Evolutionary conservation across 2,888 invertebrate species (phyloP), one percentile per base, ranked within the genome.

Genomic region (Meta bourneti): DNA sequence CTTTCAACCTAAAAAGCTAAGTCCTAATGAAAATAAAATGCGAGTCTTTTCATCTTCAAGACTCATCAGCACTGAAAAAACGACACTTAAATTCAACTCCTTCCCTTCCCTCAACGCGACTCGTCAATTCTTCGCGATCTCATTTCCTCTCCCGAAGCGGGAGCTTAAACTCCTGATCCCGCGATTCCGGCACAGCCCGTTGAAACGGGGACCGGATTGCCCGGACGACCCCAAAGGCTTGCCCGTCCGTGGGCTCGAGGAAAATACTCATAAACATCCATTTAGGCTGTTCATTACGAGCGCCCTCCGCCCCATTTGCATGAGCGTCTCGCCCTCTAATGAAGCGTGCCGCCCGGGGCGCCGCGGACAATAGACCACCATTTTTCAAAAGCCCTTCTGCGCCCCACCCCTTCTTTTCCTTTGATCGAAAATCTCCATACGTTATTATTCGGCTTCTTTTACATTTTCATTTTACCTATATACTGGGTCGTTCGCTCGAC

Each of bases 211-310:
- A 77, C 16, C 16, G 19, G 77, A 52, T 51, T 61, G 80, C 19
- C 52, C 34, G 34, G 34, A 34, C 52, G 77, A 80, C 61, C 80
- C 80, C 61, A 83, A 83, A 83, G 83, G 83, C 77, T 86, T 78
- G 71, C 19, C 19, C 52, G 49, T 69, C 61, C 77, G 11, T 13
- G 49, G 11, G 48, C 9, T 49, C 48, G 78, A 72, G 84, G 90
- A 61, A 90, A 87, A 87, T 78, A 61, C 87, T 87, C 91, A 91
- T 91, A 91, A 91, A 91, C 91, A 91, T 91, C 91, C 82, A 91
- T 91, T 91, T 87, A 86, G 87, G 70, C 71, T 61, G 87, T 87
- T 91, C 91, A 91, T 91, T 88, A 90, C 85, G 75, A 85, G 78
- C 19, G 49, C 80, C 74, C 54, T 16, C 20, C 74, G 34, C 61